Base-by-base conservation (phyloP, 2,797 vertebrate genomes). In the Enteromius afrohamiltoni region DNA sequence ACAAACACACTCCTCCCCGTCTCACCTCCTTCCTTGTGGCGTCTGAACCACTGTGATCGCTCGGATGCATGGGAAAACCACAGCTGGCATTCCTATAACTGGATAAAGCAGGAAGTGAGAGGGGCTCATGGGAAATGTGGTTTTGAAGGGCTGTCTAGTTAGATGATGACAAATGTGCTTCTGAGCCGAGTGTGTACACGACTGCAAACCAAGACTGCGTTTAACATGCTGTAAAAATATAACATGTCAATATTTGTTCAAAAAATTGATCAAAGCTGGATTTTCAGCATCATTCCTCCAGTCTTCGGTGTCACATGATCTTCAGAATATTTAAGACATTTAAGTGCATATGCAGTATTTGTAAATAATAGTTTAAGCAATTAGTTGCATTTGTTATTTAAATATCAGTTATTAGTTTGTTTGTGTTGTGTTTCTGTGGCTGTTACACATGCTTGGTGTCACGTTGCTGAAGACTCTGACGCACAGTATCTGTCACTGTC, bases 1-100 rank as follows among this genome's bases (percentile, higher is more conserved):
- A 82, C 79, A 64, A 40, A 76, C 77, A 62, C 73, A 42, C 82
- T 49, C n/a, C 26, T 31, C 45, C 45, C 45, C 45, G 2, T 74
- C 67, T 31, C 49, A 14, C 49, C 79, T 74, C 6, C 71, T 49
- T 65, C 70, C 76, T 80, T 9, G 29, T 47, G 55, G n/a, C 34
- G 34, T 60, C 76, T 78, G 60, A 34, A 23, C 67, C 40, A 3
- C 53, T 77, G 55, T 55, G 68, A 85, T 80, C 37, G 14, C 51
- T 21, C 42, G 17, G 76, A 67, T 74, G 51, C 75, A 84, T 85
- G 86, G 82, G 84, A 87, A 84, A 84, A 55, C 69, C 62, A 64
- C 53, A 53, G 60, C 51, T 81, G 77, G 49, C 53, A 51, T 19
- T 76, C 45, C 29, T 19, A 16, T 78, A 74, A 83, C 70, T 55